Conservation (phyloP, 2,797 vertebrate genomes). For the Sciurus vulgaris region DNA sequence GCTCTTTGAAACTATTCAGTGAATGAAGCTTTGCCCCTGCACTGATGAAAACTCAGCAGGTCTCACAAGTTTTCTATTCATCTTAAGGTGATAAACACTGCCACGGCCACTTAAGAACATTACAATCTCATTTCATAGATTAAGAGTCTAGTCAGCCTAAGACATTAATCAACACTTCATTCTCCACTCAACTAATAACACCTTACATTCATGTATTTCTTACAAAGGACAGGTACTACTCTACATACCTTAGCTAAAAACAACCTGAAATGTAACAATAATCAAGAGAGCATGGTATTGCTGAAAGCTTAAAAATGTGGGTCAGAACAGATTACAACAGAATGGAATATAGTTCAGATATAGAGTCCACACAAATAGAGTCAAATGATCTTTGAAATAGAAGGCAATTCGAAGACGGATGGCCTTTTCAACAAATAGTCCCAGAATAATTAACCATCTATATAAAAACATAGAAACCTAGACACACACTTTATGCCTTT, state of each 20-base stretch:
- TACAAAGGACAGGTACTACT: background rate
- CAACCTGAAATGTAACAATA: background rate
- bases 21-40: background rate
- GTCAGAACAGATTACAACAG: background rate
- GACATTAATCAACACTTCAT: background rate
- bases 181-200: background rate
- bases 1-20: constrained; percentile 1
- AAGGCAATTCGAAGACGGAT: background rate
- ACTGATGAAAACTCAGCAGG: background rate
- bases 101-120: background rate
- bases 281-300: background rate
- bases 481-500: background rate
- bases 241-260: background rate
- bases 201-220: background rate
- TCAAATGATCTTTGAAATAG: background rate
- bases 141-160: background rate
- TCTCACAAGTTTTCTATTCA: constrained; percentile 6
- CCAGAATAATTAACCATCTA: background rate
- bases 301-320: background rate
- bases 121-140: constrained; percentile 6
- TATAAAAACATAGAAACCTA: background rate
- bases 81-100: background rate
- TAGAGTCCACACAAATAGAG: background rate
- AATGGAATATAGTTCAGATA: constrained; percentile 5
- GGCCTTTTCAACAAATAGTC: background rate